These are phyloP conservation scores for Aphaenogaster rudis DNA, from an alignment of 1,140 invertebrate genomes.

Conservation along the genomic window DNA sequence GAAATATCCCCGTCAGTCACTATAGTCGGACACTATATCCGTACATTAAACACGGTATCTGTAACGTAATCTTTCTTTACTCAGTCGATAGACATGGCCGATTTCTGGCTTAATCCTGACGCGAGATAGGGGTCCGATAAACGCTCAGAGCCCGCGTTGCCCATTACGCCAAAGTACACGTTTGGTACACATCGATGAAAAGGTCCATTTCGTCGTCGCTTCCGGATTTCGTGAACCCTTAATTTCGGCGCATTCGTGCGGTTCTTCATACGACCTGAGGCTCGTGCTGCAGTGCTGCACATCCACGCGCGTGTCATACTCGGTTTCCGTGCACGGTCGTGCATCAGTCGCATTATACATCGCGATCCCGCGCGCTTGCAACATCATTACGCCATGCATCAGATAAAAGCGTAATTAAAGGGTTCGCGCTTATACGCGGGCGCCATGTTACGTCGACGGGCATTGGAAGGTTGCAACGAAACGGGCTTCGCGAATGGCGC, in stretches of 20 bases:
- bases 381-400: conserved; percentile 80
- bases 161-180: conserved; percentile 25
- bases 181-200: not conserved
- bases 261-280: conserved; percentile 17
- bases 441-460: conserved; percentile 60
- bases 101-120: not conserved
- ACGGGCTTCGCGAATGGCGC: conserved; percentile 31
- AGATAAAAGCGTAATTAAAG: conserved; percentile 84
- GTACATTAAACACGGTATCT: not conserved
- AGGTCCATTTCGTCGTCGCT: conserved; percentile 18
- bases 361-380: conserved; percentile 72
- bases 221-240: conserved; percentile 38
- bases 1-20: not conserved
- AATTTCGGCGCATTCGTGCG: conserved; percentile 42
- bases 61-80: conserved; percentile 45
- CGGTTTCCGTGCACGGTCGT: not conserved
- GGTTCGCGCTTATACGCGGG: conserved; percentile 71
- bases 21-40: not conserved
- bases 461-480: conserved; percentile 20
- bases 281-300: conserved; percentile 21
- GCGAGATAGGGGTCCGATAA: not conserved
- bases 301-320: conserved; percentile 4
- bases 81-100: not conserved
- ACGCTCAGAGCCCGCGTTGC: not conserved
- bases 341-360: conserved; percentile 42